phyloP scores from a whole-genome alignment of 2,797 vertebrate genomes.

The Malacoraja senta region DNA sequence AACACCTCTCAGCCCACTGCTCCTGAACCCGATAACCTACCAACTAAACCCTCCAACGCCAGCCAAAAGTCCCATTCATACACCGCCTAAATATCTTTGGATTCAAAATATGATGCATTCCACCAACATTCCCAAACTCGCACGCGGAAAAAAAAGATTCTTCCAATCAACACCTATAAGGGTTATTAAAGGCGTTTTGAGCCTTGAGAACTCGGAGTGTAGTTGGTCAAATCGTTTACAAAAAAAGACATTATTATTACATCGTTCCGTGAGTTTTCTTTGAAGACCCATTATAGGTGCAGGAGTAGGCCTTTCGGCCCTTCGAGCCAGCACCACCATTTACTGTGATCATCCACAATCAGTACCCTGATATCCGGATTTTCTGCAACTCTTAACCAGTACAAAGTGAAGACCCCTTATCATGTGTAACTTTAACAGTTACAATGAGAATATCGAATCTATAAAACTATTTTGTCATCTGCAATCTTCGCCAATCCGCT shows the following conservation, averaged over 20 bases:
- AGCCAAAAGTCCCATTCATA: constrained; percentile 37
- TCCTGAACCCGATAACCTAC: neutral
- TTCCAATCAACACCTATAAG: too few species aligned
- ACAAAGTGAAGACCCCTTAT: neutral
- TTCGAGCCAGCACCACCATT: too few species aligned
- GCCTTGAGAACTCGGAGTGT: neutral
- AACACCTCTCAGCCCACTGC: neutral
- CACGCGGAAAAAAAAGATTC: neutral
- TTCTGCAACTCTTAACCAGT: neutral
- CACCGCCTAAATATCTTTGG: constrained; percentile 48
- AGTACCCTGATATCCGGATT: neutral
- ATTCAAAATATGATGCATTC: constrained; percentile 51
- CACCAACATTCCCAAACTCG: neutral
- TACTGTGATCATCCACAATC: too few species aligned
- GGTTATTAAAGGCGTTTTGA: neutral
- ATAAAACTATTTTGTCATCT: neutral
- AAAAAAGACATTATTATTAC: neutral
- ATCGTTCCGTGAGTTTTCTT: neutral
- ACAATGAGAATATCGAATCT: too few species aligned
- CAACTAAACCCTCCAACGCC: neutral
- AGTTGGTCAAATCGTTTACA: neutral
- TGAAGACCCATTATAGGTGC: neutral
- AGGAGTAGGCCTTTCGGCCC: too few species aligned
- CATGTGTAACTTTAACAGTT: neutral
- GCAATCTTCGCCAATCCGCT: neutral